Base-by-base conservation (phyloP, 1,140 invertebrate genomes). In the Drosophila ohnishii region DNA sequence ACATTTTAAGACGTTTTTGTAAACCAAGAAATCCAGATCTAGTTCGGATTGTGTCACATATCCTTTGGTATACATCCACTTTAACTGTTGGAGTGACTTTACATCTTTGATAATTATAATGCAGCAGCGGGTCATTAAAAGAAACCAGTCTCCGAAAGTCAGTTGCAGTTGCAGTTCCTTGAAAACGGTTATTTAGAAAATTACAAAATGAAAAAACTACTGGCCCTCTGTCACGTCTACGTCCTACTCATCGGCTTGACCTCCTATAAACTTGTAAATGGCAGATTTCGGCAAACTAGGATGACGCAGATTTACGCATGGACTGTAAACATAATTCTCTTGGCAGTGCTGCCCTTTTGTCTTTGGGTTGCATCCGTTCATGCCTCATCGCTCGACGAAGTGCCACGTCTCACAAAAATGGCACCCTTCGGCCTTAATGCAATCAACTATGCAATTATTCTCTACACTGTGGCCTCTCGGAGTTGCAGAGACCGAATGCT, bases 61-160 rank as follows among this genome's bases (percentile, higher is more conserved):
- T 28, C 34, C 9, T 10, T 35, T 37, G 35, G 35, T 13, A 37
- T 28, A 28, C 25, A 28, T 6, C 5, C 25, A 28, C 0, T 50
- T 30, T 5, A n/a, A 30, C 47, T 11, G 6, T 50, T 50, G 2
- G 47, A 50, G 25, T 30, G 25, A 30, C 47, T 50, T 30, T 30
- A 50, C 47, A 50, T 50, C 47, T 25, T 30, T 48, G 47, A 50
- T 48, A 48, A 28, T n/a, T 8, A n/a, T 28, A 48, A 10, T 48
- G 14, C 2, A 28, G 22, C 2, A n/a, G 13, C 19, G 1, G 11
- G 11, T 8, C 11, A 45, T 3, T 25, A 14, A 25, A 45, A 22
- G 42, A 19, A 8, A 2, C 5, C 13, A 8, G 3, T 25, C 8
- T 8, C 6, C 19, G 6, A 2, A 47, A 47, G 19, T 25, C 19